phyloP scores from a whole-genome alignment of 2,113 vertebrate species.

The Bubo blakistoni region DNA sequence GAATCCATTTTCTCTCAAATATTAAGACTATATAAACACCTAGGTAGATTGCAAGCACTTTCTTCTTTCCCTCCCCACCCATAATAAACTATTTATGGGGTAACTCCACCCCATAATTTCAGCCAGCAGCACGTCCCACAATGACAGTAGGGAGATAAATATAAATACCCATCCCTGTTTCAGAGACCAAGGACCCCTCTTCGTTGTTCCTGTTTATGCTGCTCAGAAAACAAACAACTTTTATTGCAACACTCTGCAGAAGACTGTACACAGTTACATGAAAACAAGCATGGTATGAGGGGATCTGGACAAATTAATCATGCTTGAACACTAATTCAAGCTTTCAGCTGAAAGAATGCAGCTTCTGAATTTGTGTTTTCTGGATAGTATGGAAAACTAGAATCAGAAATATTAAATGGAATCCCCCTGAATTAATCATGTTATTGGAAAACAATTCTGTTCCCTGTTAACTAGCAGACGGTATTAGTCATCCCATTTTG shows the following conservation, averaged over 20 bases:
- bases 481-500: background rate
- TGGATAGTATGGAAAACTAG: background rate
- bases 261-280: no score
- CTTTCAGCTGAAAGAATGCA: background rate
- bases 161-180: no score
- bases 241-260: background rate
- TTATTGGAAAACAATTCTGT: background rate
- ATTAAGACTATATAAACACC: background rate
- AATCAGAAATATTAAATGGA: background rate
- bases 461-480: background rate
- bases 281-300: background rate
- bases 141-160: background rate
- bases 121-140: background rate
- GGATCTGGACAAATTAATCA: background rate
- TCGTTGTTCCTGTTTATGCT: background rate
- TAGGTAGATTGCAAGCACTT: background rate
- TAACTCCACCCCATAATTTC: background rate
- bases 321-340: background rate
- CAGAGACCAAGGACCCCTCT: background rate
- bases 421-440: background rate
- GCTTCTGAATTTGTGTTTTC: background rate
- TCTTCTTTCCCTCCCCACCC: background rate
- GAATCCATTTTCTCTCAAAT: conserved; percentile 57
- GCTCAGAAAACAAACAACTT: background rate
- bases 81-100: background rate